phyloP scores from a whole-genome alignment of 1,140 invertebrate genomes.

The Acromyrmex echinatior region DNA sequence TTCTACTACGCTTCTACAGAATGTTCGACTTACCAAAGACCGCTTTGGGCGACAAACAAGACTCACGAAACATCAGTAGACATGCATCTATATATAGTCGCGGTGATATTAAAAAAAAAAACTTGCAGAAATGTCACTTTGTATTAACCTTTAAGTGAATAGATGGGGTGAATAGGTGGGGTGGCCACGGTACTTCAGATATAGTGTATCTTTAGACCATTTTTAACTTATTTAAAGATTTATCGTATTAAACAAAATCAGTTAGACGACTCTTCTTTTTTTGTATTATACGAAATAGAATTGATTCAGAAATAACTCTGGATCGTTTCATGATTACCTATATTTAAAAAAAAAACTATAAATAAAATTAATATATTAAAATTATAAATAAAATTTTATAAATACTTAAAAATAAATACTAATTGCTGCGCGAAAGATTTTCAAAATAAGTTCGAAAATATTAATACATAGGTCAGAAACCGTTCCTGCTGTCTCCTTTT shows the following conservation, averaged over 20 bases:
- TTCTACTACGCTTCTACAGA: conserved; percentile 30
- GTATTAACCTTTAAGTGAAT: background rate
- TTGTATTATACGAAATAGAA: background rate
- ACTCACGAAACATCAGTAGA: background rate
- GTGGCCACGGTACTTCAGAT: no score
- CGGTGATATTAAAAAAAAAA: background rate
- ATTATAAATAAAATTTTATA: background rate
- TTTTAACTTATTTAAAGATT: no score
- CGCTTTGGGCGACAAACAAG: conserved; percentile 13
- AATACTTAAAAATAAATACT: background rate
- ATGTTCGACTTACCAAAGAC: conserved; percentile 1
- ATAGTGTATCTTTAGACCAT: no score
- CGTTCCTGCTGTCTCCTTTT: background rate
- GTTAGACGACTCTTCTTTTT: background rate
- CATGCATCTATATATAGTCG: background rate
- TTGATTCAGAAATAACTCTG: background rate
- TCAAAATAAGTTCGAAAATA: background rate
- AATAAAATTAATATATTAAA: conserved; percentile 5
- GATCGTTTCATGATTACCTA: background rate
- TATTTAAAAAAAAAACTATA: background rate
- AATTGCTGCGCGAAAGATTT: background rate
- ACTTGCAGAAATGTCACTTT: background rate
- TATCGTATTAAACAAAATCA: background rate
- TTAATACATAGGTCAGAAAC: background rate
- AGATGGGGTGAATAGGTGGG: no score